Base-by-base conservation (phyloP, 2,113 vertebrate species). In the Stegastes partitus region DNA sequence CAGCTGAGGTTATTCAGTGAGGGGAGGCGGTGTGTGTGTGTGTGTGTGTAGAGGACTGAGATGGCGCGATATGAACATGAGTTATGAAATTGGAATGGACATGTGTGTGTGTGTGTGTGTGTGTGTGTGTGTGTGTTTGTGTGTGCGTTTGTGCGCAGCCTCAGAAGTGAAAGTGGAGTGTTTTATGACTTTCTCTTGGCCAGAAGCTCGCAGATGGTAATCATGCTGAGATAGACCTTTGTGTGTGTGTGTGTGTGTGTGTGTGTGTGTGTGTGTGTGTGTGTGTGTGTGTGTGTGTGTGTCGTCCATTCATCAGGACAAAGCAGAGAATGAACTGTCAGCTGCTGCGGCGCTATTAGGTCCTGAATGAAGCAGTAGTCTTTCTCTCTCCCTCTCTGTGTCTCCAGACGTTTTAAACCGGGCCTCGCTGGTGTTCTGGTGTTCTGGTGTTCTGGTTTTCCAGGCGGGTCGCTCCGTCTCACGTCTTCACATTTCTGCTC, bases 151-250 rank as follows among this genome's bases (percentile, higher is more conserved):
- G 50, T 75, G 76, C 23, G 37, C 26, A 78, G 61, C 14, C 15
- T 74, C 44, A 57, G 25, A 74, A 74, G 68, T 54, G 49, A 79
- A 56, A 81, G 23, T 28, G 71, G 47, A 0, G 44, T 83, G 58
- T 80, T 86, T 83, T 79, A 85, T 85, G 77, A 77, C 73, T 83
- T 55, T 78, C 77, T 77, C 74, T 45, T 62, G 53, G 66, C 68
- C 47, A 74, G 68, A 51, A 81, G 63, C 72, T 80, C 34, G 54
- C 72, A 74, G 76, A 83, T 85, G 68, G 84, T 76, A 81, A 88
- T 88, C 82, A 77, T 22, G 74, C 81, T 75, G 83, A 80, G 65
- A 85, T 63, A 50, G 71, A 58, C 68, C 9, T 47, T 25, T 65
- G 9, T 62, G 70, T 72, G 31, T 56, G 54, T 65, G 58, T 47